A percentile compares a stretch with the other conserved stretches of the same genome.
Conservation (phyloP, 2,113 vertebrate genomes). For the Bufo bufo region DNA sequence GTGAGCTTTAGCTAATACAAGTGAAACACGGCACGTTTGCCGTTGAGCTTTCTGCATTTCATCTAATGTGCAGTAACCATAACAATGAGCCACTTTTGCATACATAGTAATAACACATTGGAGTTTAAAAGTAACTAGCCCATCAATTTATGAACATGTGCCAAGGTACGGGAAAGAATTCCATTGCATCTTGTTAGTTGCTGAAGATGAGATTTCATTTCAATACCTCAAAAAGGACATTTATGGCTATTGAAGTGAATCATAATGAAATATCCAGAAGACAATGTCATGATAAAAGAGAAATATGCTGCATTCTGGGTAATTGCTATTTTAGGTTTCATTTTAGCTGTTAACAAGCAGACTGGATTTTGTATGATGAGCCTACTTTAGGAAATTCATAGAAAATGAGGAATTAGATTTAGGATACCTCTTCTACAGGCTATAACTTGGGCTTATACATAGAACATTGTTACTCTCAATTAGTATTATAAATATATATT, state of each 20-base stretch:
- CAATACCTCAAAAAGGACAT: slow-evolving; percentile 22
- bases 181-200: slow-evolving; percentile 38
- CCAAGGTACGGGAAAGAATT: slow-evolving; percentile 10
- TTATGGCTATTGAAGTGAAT: slow-evolving; percentile 33
- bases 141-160: slow-evolving; percentile 37
- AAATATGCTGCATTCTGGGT: slow-evolving; percentile 18
- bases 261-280: slow-evolving; percentile 13
- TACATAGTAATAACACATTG: slow-evolving; percentile 15
- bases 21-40: not conserved
- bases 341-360: not conserved
- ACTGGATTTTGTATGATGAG: not conserved
- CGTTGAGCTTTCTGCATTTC: not conserved
- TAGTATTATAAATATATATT: not conserved
- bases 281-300: slow-evolving; percentile 29
- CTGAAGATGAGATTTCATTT: slow-evolving; percentile 33
- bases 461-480: not conserved
- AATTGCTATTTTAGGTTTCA: slow-evolving; percentile 23
- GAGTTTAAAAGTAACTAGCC: slow-evolving; percentile 25
- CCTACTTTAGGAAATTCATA: not conserved
- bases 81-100: slow-evolving; percentile 36
- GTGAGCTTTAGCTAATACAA: not conserved
- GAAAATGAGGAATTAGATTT: not conserved
- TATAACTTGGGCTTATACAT: not conserved
- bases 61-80: slow-evolving; percentile 10
- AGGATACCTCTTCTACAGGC: not conserved